Evolutionary conservation across 2,113 vertebrate species (phyloP).

Genomic region (Megaleporinus macrocephalus): DNA sequence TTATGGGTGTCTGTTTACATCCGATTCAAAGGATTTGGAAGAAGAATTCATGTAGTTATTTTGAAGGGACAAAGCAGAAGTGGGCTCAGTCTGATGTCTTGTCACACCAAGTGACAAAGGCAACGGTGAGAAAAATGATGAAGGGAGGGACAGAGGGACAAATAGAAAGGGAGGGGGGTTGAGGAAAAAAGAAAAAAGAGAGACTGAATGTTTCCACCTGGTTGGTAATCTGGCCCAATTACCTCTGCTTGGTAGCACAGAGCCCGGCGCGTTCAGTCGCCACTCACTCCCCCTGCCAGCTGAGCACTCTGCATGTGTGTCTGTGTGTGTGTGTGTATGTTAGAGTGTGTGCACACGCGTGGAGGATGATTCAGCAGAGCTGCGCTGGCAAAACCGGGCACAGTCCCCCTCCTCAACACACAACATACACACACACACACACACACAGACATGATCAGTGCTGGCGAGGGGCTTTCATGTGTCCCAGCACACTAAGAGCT

Average conservation of each 20-base stretch:
- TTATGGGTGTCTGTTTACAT: not conserved
- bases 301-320: slow-evolving; percentile 65
- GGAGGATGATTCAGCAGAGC: slow-evolving; percentile 51
- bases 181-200: slow-evolving; percentile 55
- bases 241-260: slow-evolving; percentile 75
- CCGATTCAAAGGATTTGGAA: not conserved
- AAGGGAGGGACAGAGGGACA: not conserved
- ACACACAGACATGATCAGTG: slow-evolving; percentile 24
- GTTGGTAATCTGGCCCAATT: slow-evolving; percentile 82
- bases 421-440: slow-evolving; percentile 13
- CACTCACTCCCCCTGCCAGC: slow-evolving; percentile 68
- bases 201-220: slow-evolving; percentile 80
- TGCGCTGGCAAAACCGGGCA: slow-evolving; percentile 34
- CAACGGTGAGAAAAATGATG: not conserved
- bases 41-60: not conserved
- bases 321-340: slow-evolving; percentile 41
- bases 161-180: slow-evolving; percentile 4
- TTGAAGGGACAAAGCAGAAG: not conserved
- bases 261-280: slow-evolving; percentile 66
- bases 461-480: slow-evolving; percentile 26
- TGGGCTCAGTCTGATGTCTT: not conserved
- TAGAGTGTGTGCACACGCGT: slow-evolving; percentile 48
- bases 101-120: not conserved
- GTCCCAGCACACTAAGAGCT: slow-evolving; percentile 39
- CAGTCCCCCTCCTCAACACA: not conserved